Base-by-base conservation (phyloP, 2,113 vertebrate species). In the Leuciscus idus region DNA sequence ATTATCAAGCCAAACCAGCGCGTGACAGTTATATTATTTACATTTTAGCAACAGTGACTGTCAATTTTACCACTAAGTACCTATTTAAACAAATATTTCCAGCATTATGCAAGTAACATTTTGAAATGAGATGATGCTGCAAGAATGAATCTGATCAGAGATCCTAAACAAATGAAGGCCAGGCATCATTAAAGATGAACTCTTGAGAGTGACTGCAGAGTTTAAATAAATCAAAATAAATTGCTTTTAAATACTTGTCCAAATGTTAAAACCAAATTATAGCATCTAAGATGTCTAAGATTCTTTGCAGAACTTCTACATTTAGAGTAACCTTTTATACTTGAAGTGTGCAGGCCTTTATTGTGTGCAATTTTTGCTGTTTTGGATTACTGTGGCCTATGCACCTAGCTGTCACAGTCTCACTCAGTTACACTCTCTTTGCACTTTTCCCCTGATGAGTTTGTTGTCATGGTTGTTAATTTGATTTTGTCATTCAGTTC, bases 101-200 rank as follows among this genome's bases (percentile, higher is more conserved):
- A 50, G 43, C 39, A 50, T 76, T 28, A 76, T 52, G 12, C 13
- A 76, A 50, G 39, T 52, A 52, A 52, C 12, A 30, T 50, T 50
- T 76, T 76, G n/a, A 76, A 76, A 50, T 76, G n/a, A 76, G 73
- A 76, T 50, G 46, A 6, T 50, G 39, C 46, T 50, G 39, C 43
- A 23, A 50, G 73, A 75, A 75, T 75, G 23, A 50, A 46, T 75
- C 43, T n/a, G 72, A 46, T 74, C 21, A 13, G 2, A 50, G 23
- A 75, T 75, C 12, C 39, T 50, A 50, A 75, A 28, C 36, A 75
- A 50, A 8, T 26, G n/a, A 48, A 15, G 70, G 13, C n/a, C 73
- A 75, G 28, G 39, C 73, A 3, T 75, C 46, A 75, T 75, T 75
- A 28, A 75, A 75, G 13, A 50, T 48, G 23, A 50, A 75, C 23